phyloP scores from a whole-genome alignment of 2,113 vertebrate species.

The Platysternon megacephalum region DNA sequence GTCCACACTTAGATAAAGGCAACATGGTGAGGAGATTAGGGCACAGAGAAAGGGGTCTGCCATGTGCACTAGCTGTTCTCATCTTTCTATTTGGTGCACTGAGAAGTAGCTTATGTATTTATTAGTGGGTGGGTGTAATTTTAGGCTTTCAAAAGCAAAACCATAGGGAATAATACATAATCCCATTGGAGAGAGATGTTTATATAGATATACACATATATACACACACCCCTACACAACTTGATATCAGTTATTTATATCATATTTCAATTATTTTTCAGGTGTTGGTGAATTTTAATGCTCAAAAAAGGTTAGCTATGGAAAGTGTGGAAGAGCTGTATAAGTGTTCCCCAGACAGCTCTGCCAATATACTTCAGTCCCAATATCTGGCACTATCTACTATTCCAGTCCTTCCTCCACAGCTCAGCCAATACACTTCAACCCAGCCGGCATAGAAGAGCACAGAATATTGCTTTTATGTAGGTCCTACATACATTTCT shows the following conservation, averaged over 20 bases:
- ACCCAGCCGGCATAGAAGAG: background rate
- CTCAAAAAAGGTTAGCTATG: background rate
- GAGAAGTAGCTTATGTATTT: too few relatives aligned
- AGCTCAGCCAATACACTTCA: background rate
- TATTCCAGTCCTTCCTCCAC: background rate
- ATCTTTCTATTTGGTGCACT: background rate
- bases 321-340: background rate
- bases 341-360: background rate
- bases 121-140: too few relatives aligned
- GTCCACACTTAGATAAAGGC: background rate
- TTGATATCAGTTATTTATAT: too few relatives aligned
- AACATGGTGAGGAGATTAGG: background rate
- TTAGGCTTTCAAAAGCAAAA: too few relatives aligned
- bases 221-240: too few relatives aligned
- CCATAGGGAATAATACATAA: too few relatives aligned
- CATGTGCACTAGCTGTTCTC: fast-evolving
- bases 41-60: background rate
- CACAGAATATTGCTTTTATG: background rate
- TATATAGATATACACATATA: background rate
- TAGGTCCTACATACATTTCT: background rate
- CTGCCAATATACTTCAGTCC: background rate
- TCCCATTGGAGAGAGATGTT: background rate
- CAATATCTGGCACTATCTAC: background rate
- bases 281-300: background rate
- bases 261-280: too few relatives aligned